phyloP scores from a whole-genome alignment of 1,140 invertebrate species.

The Leptopilina clavipes region DNA sequence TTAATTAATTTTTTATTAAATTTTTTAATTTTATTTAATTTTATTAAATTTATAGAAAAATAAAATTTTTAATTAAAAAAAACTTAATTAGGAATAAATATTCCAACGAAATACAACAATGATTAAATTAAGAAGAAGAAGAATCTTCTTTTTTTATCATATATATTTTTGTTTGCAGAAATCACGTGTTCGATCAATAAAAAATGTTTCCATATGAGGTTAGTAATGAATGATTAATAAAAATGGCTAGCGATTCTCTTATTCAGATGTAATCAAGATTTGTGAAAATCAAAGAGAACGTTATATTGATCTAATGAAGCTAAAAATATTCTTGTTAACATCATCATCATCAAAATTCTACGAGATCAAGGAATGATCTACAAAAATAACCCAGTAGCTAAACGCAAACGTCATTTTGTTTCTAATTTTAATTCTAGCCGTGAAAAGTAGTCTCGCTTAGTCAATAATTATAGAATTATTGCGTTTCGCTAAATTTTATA shows the following conservation, averaged over 20 bases:
- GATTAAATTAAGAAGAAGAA: too few relatives aligned
- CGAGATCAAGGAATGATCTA: background rate
- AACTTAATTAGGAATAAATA: too few relatives aligned
- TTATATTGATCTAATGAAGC: background rate
- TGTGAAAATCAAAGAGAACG: background rate
- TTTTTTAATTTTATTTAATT: too few relatives aligned
- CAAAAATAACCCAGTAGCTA: constrained; percentile 5
- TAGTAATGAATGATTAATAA: background rate
- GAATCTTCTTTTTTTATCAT: too few relatives aligned
- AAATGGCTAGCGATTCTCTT: background rate
- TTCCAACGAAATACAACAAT: too few relatives aligned
- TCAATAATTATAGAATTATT: background rate
- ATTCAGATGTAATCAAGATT: background rate
- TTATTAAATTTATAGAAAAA: too few relatives aligned
- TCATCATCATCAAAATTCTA: constrained; percentile 3
- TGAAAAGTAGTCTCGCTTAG: background rate
- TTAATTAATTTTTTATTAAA: too few relatives aligned
- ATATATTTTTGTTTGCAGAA: too few relatives aligned
- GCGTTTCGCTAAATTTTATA: too few relatives aligned
- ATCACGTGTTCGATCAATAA: too few relatives aligned
- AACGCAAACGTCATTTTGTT: background rate
- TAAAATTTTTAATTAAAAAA: too few relatives aligned
- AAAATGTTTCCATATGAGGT: too few relatives aligned
- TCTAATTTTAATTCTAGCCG: constrained; percentile 1
- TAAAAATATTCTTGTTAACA: constrained; percentile 7